A percentile compares a stretch with the other conserved stretches of the same genome.
These are phyloP conservation scores for Ictalurus furcatus DNA, from an alignment of 2,113 vertebrate genomes.

Conservation along the genomic window DNA sequence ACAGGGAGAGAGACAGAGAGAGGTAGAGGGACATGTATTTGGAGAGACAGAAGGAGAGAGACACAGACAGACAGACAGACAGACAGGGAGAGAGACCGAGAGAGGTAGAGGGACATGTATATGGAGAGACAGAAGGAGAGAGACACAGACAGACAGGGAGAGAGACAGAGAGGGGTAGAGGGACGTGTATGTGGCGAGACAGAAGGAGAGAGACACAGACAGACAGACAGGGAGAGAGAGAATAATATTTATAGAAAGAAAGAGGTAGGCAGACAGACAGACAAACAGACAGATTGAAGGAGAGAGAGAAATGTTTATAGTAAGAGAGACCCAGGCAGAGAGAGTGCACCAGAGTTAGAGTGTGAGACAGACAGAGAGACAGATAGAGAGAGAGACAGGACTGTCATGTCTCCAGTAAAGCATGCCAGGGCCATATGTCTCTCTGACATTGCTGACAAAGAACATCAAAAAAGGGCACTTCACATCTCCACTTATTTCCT, in stretches of 20 bases:
- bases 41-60: background rate
- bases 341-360: background rate
- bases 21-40: no score
- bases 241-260: no score
- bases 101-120: no score
- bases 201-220: background rate
- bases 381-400: background rate
- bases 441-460: constrained; percentile 44
- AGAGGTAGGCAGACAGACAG: no score
- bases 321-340: background rate
- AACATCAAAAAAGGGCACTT: constrained; percentile 49
- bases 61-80: background rate
- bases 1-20: no score
- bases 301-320: no score
- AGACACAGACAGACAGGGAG: background rate
- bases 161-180: no score
- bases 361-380: background rate
- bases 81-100: background rate
- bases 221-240: background rate
- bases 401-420: constrained; percentile 50
- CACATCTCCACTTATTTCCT: constrained; percentile 38
- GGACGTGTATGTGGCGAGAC: background rate
- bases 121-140: no score
- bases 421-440: constrained; percentile 49
- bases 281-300: no score